Percentiles rank a stretch among this genome's conserved stretches.
phyloP scores from a whole-genome alignment of 2,797 vertebrate species.

The Typhlichthys eigenmanni region DNA sequence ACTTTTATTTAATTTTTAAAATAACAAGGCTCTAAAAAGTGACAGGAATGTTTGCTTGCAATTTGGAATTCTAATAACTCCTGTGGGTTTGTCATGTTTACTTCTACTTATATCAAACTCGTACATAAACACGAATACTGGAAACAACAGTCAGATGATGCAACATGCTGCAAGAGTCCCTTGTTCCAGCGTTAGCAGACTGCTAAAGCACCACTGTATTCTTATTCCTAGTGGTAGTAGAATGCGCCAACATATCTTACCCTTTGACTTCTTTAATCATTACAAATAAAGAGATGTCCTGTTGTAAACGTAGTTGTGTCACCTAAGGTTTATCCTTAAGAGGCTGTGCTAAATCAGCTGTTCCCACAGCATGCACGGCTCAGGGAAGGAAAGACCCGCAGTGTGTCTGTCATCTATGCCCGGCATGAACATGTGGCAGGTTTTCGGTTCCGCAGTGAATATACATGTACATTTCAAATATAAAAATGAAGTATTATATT shows the following conservation, averaged over 20 bases:
- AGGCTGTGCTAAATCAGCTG: slow-evolving; percentile 50
- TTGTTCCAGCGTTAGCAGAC: slow-evolving; percentile 30
- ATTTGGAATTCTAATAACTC: too few relatives aligned
- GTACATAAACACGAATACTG: background rate
- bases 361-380: slow-evolving; percentile 49
- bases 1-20: too few relatives aligned
- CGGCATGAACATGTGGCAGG: slow-evolving; percentile 61
- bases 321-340: background rate
- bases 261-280: slow-evolving; percentile 78
- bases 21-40: too few relatives aligned
- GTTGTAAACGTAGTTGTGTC: background rate
- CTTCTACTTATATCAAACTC: too few relatives aligned
- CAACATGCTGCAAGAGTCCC: slow-evolving; percentile 58
- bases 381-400: slow-evolving; percentile 57
- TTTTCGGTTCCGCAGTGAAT: slow-evolving; percentile 37
- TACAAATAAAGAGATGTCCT: slow-evolving; percentile 27
- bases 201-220: background rate
- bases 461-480: background rate
- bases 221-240: background rate
- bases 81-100: too few relatives aligned
- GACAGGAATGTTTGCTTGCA: too few relatives aligned
- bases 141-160: slow-evolving; percentile 61
- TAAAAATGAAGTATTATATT: too few relatives aligned
- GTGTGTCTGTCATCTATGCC: slow-evolving; percentile 29
- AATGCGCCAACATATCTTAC: slow-evolving; percentile 57